A percentile compares a stretch with the other conserved stretches of the same genome.
Evolutionary conservation across 2,113 vertebrate species (phyloP).

Genomic region (Cyanistes caeruleus): DNA sequence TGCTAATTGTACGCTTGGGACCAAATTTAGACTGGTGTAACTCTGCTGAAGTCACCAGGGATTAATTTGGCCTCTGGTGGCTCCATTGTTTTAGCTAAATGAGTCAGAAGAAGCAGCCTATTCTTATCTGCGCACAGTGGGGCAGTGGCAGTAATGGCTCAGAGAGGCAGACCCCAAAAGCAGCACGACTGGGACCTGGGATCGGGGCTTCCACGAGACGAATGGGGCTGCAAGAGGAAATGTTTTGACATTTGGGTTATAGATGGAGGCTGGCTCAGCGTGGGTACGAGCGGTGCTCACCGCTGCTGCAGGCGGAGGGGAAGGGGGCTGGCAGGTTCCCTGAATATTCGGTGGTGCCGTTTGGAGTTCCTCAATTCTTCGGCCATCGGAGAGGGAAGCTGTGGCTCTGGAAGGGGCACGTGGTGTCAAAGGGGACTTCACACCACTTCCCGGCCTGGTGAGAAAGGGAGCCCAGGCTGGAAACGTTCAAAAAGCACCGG

Average conservation of each 20-base stretch:
- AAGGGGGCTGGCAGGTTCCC: slow-evolving; percentile 65
- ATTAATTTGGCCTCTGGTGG: slow-evolving; percentile 57
- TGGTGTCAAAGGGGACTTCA: slow-evolving; percentile 65
- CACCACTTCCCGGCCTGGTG: background rate
- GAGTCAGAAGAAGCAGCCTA: slow-evolving; percentile 59
- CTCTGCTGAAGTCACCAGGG: slow-evolving; percentile 44
- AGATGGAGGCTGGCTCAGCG: slow-evolving; percentile 44
- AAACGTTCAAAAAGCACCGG: background rate
- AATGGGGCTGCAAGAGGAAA: slow-evolving; percentile 57
- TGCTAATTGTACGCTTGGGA: slow-evolving; percentile 39
- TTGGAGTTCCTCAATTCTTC: slow-evolving; percentile 71
- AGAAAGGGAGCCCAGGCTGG: slow-evolving; percentile 37
- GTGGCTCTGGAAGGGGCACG: slow-evolving; percentile 63
- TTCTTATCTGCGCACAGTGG: slow-evolving; percentile 46
- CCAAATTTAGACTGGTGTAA: slow-evolving; percentile 62
- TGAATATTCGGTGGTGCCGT: slow-evolving; percentile 20
- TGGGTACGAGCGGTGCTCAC: background rate
- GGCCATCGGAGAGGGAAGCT: slow-evolving; percentile 61
- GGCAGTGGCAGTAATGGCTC: slow-evolving; percentile 23
- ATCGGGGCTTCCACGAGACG: background rate
- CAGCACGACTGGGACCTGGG: background rate
- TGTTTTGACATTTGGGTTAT: slow-evolving; percentile 65
- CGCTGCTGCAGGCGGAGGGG: slow-evolving; percentile 31
- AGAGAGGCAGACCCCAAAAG: slow-evolving; percentile 18
- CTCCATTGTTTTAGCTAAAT: slow-evolving; percentile 61